phyloP scores from a whole-genome alignment of 2,888 invertebrate genomes.

The Ectobius pallidus region DNA sequence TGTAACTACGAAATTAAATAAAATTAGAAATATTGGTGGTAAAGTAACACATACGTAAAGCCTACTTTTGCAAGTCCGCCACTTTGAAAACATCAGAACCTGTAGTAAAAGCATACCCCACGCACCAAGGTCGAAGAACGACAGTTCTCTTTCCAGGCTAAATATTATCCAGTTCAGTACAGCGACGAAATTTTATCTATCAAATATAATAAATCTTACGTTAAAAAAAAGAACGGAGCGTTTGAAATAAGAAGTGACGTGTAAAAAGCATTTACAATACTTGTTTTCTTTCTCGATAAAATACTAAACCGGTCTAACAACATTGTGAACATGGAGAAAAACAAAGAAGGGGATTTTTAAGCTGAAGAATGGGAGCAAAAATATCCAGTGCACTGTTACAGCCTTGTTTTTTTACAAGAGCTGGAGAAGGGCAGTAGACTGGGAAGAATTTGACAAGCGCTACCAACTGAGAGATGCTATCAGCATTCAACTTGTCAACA shows the following conservation, averaged over 20 bases:
- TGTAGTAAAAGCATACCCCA: not conserved
- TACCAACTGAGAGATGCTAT: not conserved
- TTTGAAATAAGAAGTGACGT: not conserved
- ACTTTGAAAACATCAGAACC: not conserved
- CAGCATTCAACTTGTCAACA: not conserved
- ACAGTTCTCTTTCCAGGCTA: not conserved
- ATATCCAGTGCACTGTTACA: not conserved
- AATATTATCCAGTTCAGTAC: not conserved
- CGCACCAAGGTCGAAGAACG: not conserved
- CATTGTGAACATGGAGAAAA: not conserved
- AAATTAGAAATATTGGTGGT: no score
- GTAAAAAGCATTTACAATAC: constrained; percentile 13
- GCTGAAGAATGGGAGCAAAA: not conserved
- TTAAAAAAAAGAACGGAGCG: not conserved
- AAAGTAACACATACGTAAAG: no score
- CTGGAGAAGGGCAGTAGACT: not conserved
- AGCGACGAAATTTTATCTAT: not conserved
- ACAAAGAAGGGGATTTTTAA: not conserved
- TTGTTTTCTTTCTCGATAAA: constrained; percentile 3
- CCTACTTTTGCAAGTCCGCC: no score
- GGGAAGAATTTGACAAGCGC: not conserved
- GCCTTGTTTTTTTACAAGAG: no score
- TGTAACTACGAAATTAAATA: no score
- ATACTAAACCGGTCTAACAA: constrained; percentile 6
- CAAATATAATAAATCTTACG: not conserved